Conservation (phyloP, 2,797 vertebrate genomes). For the Gobio occitaniae region DNA sequence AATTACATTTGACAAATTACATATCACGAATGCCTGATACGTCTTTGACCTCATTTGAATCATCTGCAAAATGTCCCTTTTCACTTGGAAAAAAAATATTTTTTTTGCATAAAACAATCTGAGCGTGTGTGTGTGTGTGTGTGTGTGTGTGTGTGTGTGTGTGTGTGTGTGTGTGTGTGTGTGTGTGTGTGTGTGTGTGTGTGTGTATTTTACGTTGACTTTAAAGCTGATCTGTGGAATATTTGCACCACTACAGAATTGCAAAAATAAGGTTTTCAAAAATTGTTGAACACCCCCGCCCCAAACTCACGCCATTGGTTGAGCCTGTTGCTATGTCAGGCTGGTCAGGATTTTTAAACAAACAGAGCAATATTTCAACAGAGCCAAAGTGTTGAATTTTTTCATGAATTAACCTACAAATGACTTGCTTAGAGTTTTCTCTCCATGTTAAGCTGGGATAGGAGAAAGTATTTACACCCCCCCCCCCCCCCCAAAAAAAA, state of each 20-base stretch:
- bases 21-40: neutral
- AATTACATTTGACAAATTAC: neutral
- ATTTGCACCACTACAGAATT: constrained; percentile 7
- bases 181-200: too few species aligned
- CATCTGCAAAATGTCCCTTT: neutral
- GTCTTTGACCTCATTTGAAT: neutral
- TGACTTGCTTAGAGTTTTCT: neutral
- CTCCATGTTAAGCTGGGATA: neutral
- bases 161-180: too few species aligned
- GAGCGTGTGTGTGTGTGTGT: too few species aligned
- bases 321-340: constrained; percentile 36
- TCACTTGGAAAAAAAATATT: neutral
- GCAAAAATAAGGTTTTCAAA: constrained; percentile 9
- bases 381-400: neutral
- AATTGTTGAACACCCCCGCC: neutral
- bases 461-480: neutral
- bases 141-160: too few species aligned
- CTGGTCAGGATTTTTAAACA: constrained; percentile 30
- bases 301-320: constrained; percentile 18
- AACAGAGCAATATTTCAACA: neutral
- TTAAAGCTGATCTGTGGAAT: neutral
- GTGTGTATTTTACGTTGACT: neutral
- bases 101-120: neutral
- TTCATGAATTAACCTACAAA: constrained; percentile 26
- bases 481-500: neutral